Evolutionary conservation across 1,140 invertebrate species (phyloP).

Genomic region (Bombus fervidus): DNA sequence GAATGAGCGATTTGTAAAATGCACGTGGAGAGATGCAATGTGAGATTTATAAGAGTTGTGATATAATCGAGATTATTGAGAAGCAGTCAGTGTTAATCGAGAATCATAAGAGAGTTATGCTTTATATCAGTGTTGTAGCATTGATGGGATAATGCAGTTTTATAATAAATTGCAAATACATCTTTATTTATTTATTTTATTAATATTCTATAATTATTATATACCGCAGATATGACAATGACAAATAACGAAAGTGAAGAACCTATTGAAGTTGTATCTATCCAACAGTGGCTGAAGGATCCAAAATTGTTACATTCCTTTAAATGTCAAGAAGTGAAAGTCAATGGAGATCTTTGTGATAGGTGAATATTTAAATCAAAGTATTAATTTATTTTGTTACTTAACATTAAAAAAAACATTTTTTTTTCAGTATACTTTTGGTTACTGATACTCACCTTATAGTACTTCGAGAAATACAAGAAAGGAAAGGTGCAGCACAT

Average conservation of each 20-base stretch:
- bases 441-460: slow-evolving; percentile 95
- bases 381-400: not conserved
- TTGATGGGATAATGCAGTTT: too few species aligned
- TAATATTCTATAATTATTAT: not conserved
- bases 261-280: slow-evolving; percentile 87
- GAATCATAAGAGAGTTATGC: too few species aligned
- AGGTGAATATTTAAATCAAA: slow-evolving; percentile 80
- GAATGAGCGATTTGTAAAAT: too few species aligned
- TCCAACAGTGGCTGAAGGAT: slow-evolving; percentile 91
- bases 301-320: slow-evolving; percentile 93
- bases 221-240: slow-evolving; percentile 76
- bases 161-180: too few species aligned
- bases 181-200: not conserved
- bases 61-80: too few species aligned
- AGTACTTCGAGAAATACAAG: slow-evolving; percentile 91
- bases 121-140: too few species aligned
- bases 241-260: slow-evolving; percentile 84
- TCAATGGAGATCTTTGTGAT: slow-evolving; percentile 93
- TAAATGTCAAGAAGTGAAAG: slow-evolving; percentile 94
- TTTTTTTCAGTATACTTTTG: slow-evolving; percentile 88
- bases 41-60: too few species aligned
- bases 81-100: too few species aligned
- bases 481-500: slow-evolving; percentile 89
- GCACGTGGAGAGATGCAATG: too few species aligned
- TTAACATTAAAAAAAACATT: not conserved